A percentile compares a stretch with the other conserved stretches of the same genome.
These are phyloP conservation scores for Sminthurides aquaticus DNA, from an alignment of 2,888 invertebrate species.

Conservation along the genomic window DNA sequence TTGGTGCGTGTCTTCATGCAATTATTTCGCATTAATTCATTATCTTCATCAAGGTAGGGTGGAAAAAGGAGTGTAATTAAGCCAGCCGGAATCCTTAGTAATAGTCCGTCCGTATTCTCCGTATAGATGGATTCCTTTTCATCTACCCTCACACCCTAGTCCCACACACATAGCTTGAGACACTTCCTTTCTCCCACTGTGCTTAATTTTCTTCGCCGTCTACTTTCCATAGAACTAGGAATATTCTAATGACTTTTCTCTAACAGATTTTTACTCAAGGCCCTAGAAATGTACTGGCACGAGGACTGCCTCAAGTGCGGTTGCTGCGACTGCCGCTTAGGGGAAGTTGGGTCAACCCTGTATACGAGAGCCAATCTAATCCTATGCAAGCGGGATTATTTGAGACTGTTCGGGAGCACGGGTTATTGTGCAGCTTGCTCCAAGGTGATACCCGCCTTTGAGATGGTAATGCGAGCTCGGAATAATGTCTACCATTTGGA, in stretches of 20 bases:
- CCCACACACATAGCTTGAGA: no score
- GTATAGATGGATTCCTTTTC: neutral
- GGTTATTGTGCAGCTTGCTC: conserved; percentile 86
- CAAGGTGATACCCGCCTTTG: conserved; percentile 88
- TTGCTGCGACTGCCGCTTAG: conserved; percentile 86
- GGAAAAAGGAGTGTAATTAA: neutral
- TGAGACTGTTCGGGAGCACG: conserved; percentile 79
- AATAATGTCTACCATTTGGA: conserved; percentile 88
- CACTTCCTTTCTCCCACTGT: no score
- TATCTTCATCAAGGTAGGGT: neutral
- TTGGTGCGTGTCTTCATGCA: neutral
- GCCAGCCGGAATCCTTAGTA: neutral
- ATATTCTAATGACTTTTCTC: neutral
- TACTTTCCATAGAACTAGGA: no score
- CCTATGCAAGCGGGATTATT: conserved; percentile 83
- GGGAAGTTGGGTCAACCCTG: conserved; percentile 82
- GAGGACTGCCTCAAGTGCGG: conserved; percentile 88
- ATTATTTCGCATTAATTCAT: neutral
- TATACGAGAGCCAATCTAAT: conserved; percentile 86
- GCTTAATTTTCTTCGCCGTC: no score
- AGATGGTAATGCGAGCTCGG: conserved; percentile 91
- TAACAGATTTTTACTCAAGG: conserved; percentile 60
- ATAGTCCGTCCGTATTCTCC: neutral
- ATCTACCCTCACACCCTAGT: neutral
- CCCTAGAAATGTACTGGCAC: conserved; percentile 86